Conservation (phyloP, 2,797 vertebrate genomes). For the Aldrovandia affinis region DNA sequence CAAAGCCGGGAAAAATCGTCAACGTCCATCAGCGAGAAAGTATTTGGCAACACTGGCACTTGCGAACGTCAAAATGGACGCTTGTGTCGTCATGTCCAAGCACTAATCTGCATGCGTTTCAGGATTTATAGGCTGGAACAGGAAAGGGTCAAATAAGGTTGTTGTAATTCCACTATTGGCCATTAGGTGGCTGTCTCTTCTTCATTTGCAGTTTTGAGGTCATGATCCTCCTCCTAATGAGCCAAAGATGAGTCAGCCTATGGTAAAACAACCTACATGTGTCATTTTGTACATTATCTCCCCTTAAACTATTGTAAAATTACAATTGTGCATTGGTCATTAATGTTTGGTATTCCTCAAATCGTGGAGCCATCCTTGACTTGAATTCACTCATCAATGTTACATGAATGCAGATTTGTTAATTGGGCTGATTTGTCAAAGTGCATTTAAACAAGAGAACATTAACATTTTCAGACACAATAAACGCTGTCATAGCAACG, state of each 20-base stretch:
- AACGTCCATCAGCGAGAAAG: background rate
- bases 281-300: too few species aligned
- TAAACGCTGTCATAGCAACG: background rate
- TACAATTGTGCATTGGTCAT: too few species aligned
- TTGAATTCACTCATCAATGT: background rate
- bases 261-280: too few species aligned
- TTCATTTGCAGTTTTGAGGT: background rate
- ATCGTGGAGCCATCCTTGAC: too few species aligned
- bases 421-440: background rate
- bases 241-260: background rate
- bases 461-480: background rate
- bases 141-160: background rate
- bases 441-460: background rate
- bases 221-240: background rate
- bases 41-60: background rate
- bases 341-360: too few species aligned
- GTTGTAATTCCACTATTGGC: background rate
- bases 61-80: background rate
- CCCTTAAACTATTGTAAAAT: too few species aligned
- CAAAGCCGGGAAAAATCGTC: background rate
- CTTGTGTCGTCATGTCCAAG: background rate
- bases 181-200: background rate
- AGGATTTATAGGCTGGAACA: background rate
- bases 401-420: background rate
- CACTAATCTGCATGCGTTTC: background rate